Evolutionary conservation across 2,113 vertebrate genomes (phyloP).

Genomic region (Phycodurus eques): DNA sequence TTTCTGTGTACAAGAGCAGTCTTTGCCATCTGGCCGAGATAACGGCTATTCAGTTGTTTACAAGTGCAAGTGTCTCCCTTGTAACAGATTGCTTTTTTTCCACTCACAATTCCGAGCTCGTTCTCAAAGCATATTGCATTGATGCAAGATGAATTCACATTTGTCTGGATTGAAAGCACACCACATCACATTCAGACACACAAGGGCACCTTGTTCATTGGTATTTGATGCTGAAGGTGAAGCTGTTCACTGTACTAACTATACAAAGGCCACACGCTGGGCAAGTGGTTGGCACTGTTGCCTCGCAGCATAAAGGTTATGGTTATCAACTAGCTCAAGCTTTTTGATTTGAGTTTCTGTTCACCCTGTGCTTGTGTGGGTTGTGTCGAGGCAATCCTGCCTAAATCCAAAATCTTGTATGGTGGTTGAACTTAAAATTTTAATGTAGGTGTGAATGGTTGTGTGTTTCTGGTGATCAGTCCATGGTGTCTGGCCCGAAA

Average conservation of each 20-base stretch:
- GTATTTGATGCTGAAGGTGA: neutral
- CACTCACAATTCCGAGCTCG: neutral
- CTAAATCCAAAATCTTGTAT: no score
- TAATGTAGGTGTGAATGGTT: no score
- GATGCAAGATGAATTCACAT: neutral
- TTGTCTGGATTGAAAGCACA: neutral
- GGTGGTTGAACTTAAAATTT: no score
- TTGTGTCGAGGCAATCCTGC: no score
- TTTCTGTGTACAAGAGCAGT: neutral
- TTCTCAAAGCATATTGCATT: neutral
- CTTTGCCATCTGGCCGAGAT: neutral
- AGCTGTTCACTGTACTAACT: neutral
- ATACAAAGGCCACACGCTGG: neutral
- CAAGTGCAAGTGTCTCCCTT: neutral
- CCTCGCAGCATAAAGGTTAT: neutral
- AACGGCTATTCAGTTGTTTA: neutral
- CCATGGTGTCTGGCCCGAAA: no score
- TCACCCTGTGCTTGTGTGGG: no score
- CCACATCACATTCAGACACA: neutral
- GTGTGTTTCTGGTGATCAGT: no score
- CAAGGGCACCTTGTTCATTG: neutral
- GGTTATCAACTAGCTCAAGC: neutral
- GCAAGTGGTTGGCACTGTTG: neutral
- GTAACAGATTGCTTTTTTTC: neutral
- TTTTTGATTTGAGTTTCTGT: neutral